Evolutionary conservation across 1,140 invertebrate species (phyloP).

Genomic region (Papilio dardanus): DNA sequence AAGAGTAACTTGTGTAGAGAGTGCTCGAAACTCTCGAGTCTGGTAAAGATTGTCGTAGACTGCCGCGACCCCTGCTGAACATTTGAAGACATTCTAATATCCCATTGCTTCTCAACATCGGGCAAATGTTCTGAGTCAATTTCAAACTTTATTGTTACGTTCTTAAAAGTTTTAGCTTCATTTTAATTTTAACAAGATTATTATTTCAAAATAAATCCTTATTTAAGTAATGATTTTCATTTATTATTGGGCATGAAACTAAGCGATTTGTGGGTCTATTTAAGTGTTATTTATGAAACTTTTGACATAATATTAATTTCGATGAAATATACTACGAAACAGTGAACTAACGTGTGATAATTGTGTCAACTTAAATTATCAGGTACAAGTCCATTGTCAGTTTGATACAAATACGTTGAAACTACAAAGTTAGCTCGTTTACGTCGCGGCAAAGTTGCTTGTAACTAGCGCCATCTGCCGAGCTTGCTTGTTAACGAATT

Average conservation of each 20-base stretch:
- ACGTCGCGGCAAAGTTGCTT: background rate
- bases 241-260: too few relatives aligned
- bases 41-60: background rate
- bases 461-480: background rate
- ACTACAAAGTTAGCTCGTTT: slow-evolving; percentile 1
- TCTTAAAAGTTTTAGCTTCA: background rate
- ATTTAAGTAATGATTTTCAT: too few relatives aligned
- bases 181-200: background rate
- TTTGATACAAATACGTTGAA: background rate
- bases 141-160: background rate
- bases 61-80: background rate
- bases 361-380: background rate
- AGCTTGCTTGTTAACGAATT: slow-evolving; percentile 2
- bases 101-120: background rate
- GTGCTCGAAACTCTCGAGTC: slow-evolving; percentile 11
- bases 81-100: slow-evolving; percentile 14
- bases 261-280: too few relatives aligned
- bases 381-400: background rate
- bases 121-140: background rate
- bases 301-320: background rate
- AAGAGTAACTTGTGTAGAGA: slow-evolving; percentile 17
- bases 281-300: too few relatives aligned
- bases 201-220: too few relatives aligned
- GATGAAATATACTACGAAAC: background rate
- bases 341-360: background rate